Conservation (phyloP, 92 coral and sea anemone genomes). For the Hydrozoanthus gracilis region DNA sequence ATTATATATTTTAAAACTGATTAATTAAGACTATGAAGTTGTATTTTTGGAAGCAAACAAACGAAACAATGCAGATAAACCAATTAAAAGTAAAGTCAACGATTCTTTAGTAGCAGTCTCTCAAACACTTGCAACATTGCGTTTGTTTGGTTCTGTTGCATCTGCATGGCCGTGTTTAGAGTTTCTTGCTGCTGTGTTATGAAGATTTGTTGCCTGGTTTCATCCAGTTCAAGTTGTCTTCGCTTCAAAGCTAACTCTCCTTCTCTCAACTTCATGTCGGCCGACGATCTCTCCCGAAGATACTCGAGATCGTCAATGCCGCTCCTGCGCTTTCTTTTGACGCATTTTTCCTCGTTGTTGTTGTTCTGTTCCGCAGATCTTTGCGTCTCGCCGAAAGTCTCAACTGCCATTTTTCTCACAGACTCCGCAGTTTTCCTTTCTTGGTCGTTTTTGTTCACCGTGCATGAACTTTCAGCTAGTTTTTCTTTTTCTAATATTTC, state of each 20-base stretch:
- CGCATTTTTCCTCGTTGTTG: background rate
- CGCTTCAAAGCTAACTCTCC: background rate
- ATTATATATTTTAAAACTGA: background rate
- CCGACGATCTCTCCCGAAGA: slow-evolving; percentile 28
- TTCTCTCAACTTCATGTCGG: slow-evolving; percentile 24
- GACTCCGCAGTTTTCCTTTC: background rate
- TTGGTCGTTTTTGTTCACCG: background rate
- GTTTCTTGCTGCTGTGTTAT: slow-evolving; percentile 14
- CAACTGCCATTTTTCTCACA: background rate
- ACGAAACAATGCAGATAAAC: background rate
- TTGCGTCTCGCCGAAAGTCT: background rate
- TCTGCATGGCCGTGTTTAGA: background rate
- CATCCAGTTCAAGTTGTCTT: slow-evolving; percentile 7
- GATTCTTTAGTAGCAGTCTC: slow-evolving; percentile 5
- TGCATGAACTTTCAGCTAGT: background rate
- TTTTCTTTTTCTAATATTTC: background rate
- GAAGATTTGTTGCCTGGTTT: background rate
- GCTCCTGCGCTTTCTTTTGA: slow-evolving; percentile 45
- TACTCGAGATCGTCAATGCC: slow-evolving; percentile 36
- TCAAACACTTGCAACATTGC: slow-evolving; percentile 9
- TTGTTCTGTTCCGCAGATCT: background rate
- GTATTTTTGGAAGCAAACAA: background rate
- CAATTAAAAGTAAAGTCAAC: background rate
- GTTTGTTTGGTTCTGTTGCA: background rate
- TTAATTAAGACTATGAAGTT: background rate